These are phyloP conservation scores for Cetonia aurata DNA, from an alignment of 2,888 invertebrate species.

Conservation along the genomic window DNA sequence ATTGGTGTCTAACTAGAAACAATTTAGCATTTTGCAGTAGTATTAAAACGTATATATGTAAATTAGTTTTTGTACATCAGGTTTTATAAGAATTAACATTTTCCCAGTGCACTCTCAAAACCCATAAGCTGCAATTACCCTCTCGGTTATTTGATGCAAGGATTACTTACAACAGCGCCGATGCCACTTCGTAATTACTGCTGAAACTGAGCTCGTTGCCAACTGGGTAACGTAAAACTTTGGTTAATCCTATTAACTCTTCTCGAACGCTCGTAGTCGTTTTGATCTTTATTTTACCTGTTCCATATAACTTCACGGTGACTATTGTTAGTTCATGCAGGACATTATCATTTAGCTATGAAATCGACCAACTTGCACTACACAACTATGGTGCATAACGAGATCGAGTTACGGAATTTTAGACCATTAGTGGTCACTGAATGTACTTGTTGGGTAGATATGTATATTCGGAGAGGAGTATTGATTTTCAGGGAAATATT, in stretches of 20 bases:
- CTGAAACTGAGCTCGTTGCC: conserved; percentile 16
- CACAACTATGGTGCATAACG: background rate
- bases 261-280: conserved; percentile 17
- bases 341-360: conserved; percentile 21
- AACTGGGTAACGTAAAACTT: conserved; percentile 15
- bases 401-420: conserved; percentile 8
- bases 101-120: no score
- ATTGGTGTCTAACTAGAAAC: no score
- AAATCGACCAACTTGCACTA: background rate
- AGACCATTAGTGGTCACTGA: conserved; percentile 28
- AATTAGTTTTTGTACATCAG: no score
- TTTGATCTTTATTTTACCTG: conserved; percentile 26
- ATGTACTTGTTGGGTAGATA: background rate
- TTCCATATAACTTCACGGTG: conserved; percentile 13
- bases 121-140: background rate
- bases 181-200: conserved; percentile 7
- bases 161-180: conserved; percentile 13
- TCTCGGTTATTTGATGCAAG: background rate
- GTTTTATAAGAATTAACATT: no score
- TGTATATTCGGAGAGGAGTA: no score
- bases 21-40: no score
- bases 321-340: conserved; percentile 29
- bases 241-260: conserved; percentile 22
- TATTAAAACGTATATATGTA: no score
- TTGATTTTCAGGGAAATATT: no score